Evolutionary conservation across 2,888 invertebrate genomes (phyloP).

Genomic region (Invenusta paracnida): DNA sequence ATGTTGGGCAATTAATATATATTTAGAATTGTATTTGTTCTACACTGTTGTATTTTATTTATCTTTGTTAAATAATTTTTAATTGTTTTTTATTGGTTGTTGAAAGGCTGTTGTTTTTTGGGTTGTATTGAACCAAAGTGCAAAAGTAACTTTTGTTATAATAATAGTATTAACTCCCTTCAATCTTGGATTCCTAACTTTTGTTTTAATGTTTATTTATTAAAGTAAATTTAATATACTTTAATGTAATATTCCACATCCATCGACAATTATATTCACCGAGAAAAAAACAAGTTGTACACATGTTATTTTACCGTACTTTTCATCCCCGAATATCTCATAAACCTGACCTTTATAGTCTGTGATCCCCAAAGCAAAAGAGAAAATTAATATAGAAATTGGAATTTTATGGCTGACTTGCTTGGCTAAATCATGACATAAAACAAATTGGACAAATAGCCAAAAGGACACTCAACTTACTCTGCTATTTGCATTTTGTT

Average conservation of each 20-base stretch:
- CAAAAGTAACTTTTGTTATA: slow-evolving; percentile 6
- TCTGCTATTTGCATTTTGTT: background rate
- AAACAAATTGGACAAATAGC: background rate
- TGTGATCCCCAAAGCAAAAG: background rate
- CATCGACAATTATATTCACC: background rate
- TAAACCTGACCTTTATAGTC: background rate
- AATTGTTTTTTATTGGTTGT: slow-evolving; percentile 23
- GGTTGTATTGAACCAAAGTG: background rate
- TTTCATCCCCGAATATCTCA: background rate
- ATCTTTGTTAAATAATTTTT: slow-evolving; percentile 4
- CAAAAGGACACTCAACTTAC: too few relatives aligned
- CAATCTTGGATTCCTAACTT: background rate
- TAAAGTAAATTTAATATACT: background rate
- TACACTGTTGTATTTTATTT: slow-evolving; percentile 8
- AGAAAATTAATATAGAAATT: background rate
- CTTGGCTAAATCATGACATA: background rate
- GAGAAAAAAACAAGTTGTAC: background rate
- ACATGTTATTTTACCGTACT: background rate
- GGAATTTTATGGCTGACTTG: too few relatives aligned
- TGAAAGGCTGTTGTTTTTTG: background rate
- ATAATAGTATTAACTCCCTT: background rate
- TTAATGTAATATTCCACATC: slow-evolving; percentile 11
- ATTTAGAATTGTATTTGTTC: too few relatives aligned
- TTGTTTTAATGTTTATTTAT: background rate
- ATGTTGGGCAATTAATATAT: too few relatives aligned